Evolutionary conservation across 2,888 invertebrate genomes (phyloP).

Genomic region (Ormyrus rosae): DNA sequence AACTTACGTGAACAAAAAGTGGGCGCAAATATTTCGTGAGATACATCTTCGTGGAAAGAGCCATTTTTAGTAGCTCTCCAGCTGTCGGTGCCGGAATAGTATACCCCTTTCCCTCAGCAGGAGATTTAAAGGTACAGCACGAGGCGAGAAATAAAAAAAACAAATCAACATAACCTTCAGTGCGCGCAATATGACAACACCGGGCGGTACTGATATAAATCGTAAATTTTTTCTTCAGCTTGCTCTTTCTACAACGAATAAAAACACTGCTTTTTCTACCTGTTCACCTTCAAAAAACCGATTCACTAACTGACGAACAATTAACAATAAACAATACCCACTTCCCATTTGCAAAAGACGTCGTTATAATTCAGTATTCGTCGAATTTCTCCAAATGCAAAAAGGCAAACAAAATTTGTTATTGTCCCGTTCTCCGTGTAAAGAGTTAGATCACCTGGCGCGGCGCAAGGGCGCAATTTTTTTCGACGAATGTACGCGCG

Average conservation of each 20-base stretch:
- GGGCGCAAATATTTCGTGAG: constrained; percentile 17
- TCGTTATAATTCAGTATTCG: no score
- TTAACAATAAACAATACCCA: no score
- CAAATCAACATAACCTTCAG: constrained; percentile 47
- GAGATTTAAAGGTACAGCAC: constrained; percentile 33
- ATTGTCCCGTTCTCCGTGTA: neutral
- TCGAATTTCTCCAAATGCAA: no score
- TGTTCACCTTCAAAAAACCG: no score
- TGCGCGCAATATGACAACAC: neutral
- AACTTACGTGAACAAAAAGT: constrained; percentile 35
- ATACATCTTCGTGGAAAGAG: constrained; percentile 9
- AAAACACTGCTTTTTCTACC: no score
- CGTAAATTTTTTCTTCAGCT: no score
- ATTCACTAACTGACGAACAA: no score
- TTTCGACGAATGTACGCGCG: neutral
- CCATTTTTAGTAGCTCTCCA: constrained; percentile 16
- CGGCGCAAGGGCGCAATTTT: constrained; percentile 60
- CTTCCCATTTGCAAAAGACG: no score
- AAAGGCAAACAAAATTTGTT: no score
- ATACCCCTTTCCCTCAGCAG: neutral
- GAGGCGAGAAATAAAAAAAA: neutral
- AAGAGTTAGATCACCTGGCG: constrained; percentile 53
- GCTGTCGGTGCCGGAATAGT: neutral
- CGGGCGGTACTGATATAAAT: neutral
- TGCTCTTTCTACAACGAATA: no score